Percentiles rank a stretch among this genome's conserved stretches.
These are phyloP conservation scores for Druon quercuslanigerum DNA, from an alignment of 1,140 invertebrate species.

Conservation along the genomic window DNA sequence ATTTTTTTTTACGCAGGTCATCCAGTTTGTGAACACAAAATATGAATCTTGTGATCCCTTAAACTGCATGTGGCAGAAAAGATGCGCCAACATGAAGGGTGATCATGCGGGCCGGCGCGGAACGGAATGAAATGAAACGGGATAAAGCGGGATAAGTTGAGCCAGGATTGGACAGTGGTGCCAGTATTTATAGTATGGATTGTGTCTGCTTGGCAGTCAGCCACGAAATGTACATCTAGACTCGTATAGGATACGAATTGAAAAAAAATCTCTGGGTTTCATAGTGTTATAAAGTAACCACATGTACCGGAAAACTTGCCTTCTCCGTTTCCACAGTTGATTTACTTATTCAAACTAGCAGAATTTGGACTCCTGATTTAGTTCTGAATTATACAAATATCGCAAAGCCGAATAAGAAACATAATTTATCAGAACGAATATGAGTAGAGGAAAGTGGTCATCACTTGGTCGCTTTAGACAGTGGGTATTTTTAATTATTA, in stretches of 20 bases:
- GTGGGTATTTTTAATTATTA: no score
- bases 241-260: conserved; percentile 42
- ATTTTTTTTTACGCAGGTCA: no score
- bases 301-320: neutral
- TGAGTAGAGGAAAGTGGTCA: no score
- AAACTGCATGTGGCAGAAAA: neutral
- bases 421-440: no score
- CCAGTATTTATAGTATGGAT: conserved; percentile 71
- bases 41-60: neutral
- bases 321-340: neutral
- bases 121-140: conserved; percentile 50
- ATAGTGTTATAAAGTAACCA: conserved; percentile 2
- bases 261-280: conserved; percentile 18
- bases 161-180: conserved; percentile 56
- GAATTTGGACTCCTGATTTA: no score
- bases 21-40: neutral
- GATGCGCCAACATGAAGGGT: conserved; percentile 32
- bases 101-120: conserved; percentile 45
- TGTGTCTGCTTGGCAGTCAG: conserved; percentile 68
- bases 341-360: neutral
- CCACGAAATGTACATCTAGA: conserved; percentile 58
- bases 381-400: no score
- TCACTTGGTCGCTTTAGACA: no score
- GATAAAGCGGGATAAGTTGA: conserved; percentile 46
- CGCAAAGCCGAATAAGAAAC: no score